A percentile compares a stretch with the other conserved stretches of the same genome.
Evolutionary conservation across 2,888 invertebrate genomes (phyloP).

Genomic region (Eupithecia subumbrata): DNA sequence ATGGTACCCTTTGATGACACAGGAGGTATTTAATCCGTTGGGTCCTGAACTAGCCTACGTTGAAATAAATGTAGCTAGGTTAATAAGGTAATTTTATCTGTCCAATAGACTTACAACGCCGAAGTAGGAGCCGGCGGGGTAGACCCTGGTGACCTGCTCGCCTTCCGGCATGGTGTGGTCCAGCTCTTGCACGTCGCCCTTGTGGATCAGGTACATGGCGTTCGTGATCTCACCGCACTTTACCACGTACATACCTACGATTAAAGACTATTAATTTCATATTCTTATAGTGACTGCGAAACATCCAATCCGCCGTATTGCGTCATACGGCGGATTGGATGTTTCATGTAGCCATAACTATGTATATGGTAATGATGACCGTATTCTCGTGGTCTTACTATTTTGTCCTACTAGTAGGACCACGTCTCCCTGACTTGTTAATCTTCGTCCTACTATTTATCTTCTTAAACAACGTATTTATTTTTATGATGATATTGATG

Average conservation of each 20-base stretch:
- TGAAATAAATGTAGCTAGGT: background rate
- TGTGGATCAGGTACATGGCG: constrained; percentile 71
- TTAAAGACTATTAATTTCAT: background rate
- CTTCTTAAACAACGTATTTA: too few relatives aligned
- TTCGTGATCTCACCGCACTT: constrained; percentile 70
- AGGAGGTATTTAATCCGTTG: background rate
- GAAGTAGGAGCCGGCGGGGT: constrained; percentile 59
- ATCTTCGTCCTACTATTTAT: too few relatives aligned
- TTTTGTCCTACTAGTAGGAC: too few relatives aligned
- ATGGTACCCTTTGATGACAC: too few relatives aligned
- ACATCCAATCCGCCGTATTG: background rate
- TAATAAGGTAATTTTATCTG: background rate
- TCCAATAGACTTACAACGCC: constrained; percentile 58
- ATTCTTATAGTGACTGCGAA: too few relatives aligned
- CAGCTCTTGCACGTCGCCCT: constrained; percentile 54
- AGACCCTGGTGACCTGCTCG: constrained; percentile 44
- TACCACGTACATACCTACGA: constrained; percentile 68
- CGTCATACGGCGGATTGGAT: too few relatives aligned
- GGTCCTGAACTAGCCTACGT: background rate
- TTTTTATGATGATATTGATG: too few relatives aligned
- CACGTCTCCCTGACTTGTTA: too few relatives aligned
- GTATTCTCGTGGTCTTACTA: too few relatives aligned
- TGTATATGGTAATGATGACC: too few relatives aligned
- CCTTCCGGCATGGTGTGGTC: background rate
- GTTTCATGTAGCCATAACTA: too few relatives aligned